Evolutionary conservation across 1,140 invertebrate species (phyloP), one percentile per base, ranked within the genome.

Genomic region (Thrips palmi): DNA sequence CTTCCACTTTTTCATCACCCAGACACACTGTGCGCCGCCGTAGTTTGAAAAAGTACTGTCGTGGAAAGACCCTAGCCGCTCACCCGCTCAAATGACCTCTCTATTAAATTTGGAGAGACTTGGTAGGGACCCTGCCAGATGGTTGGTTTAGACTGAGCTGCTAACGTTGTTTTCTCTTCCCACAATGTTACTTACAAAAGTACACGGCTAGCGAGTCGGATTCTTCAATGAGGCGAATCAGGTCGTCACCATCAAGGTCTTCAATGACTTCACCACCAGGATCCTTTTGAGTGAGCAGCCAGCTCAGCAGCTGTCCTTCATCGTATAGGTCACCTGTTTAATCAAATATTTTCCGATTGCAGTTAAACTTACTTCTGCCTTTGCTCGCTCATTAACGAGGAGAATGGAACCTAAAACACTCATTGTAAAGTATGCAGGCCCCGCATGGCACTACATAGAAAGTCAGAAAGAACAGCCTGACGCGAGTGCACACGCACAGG

Each of bases 251-350:
- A 56, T 87, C 82, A 10, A 87, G 59, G 46, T 79, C 80, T 62
- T 91, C 86, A 47, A 93, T 93, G 29, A 86, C 70, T 52, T 89
- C 85, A 34, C 81, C 80, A 27, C 81, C 75, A 34, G 83, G 81
- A 62, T 89, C 82, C 53, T 91, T 89, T 57, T 89, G 83, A 25
- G 80, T 80, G 44, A 91, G 56, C 18, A 93, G 59, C 88, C 88
- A 93, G 54, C 76, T 79, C 2, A 92, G 59, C 45, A 92, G 74
- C 51, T 80, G 76, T 45, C 87, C 74, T 60, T 89, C 85, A 54
- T 88, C 81, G 50, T 84, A 87, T 29, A 92, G 55, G 57, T 91
- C 83, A 45, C 86, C 81, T 83, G 49, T 8, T n/a, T n/a, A n/a
- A n/a, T n/a, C 48, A 56, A 45, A 21, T 6, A 42, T 28, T 28